Evolutionary conservation across 2,888 invertebrate species (phyloP).

Genomic region (Andrena minutula): DNA sequence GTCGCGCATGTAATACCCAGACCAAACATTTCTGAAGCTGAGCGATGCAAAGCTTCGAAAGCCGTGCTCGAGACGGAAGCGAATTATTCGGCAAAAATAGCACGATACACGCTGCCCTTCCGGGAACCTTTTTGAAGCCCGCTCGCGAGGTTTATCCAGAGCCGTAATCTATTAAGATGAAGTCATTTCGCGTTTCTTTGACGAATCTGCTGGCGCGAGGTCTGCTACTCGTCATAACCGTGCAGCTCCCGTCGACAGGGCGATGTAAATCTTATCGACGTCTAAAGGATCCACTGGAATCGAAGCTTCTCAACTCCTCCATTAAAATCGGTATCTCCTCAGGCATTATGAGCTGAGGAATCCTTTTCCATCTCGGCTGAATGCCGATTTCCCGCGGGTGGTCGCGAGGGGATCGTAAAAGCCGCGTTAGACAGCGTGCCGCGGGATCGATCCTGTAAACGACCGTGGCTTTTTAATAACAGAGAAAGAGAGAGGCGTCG

Average conservation of each 20-base stretch:
- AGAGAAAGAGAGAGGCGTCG: not conserved
- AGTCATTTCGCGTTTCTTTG: conserved; percentile 74
- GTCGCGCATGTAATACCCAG: conserved; percentile 1
- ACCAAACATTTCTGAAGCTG: not conserved
- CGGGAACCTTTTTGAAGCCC: conserved; percentile 82
- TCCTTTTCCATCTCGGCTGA: not conserved
- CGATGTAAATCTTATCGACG: not conserved
- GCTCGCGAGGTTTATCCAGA: conserved; percentile 77
- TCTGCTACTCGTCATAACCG: conserved; percentile 81
- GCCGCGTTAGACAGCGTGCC: not conserved
- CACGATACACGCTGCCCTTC: conserved; percentile 75
- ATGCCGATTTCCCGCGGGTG: not conserved
- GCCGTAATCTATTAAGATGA: conserved; percentile 82
- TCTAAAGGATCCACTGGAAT: not conserved
- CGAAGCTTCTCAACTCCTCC: not conserved
- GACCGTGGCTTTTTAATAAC: conserved; percentile 18
- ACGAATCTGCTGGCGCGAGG: conserved; percentile 69
- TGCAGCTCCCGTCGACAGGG: conserved; percentile 10
- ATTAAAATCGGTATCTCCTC: not conserved
- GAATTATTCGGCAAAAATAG: conserved; percentile 80
- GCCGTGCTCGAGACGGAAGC: conserved; percentile 71
- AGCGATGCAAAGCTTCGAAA: not conserved
- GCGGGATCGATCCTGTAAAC: conserved; percentile 4
- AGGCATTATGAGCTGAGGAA: not conserved
- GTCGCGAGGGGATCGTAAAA: not conserved